Conservation (phyloP, 2,797 vertebrate genomes). For the Borostomias antarcticus region DNA sequence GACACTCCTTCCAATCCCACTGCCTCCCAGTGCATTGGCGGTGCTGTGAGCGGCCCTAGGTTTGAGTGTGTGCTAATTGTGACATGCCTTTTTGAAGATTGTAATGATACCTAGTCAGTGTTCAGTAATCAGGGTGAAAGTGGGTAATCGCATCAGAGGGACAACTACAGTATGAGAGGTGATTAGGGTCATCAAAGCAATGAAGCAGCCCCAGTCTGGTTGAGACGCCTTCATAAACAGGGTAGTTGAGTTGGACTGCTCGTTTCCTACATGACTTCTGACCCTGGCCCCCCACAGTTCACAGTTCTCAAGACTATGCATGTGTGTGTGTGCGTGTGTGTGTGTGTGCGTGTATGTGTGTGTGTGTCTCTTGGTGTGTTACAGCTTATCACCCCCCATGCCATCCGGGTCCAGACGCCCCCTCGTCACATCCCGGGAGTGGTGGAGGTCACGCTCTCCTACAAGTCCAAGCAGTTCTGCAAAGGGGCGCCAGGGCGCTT, state of each 20-base stretch:
- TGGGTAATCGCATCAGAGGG: no score
- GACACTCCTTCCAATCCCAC: neutral
- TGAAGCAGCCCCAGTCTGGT: no score
- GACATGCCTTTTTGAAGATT: no score
- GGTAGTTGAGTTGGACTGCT: no score
- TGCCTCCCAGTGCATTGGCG: neutral
- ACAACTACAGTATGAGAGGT: neutral
- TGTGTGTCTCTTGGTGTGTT: constrained; percentile 15
- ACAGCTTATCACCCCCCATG: constrained; percentile 94
- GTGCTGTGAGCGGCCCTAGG: neutral
- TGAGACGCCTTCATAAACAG: no score
- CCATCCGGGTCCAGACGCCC: constrained; percentile 94
- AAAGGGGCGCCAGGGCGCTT: constrained; percentile 93
- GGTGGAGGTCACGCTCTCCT: constrained; percentile 94
- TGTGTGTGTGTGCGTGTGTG: constrained; percentile 14
- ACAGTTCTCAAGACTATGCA: no score
- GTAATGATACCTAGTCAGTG: no score
- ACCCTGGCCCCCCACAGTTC: neutral
- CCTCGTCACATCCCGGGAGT: constrained; percentile 94
- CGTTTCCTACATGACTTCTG: no score
- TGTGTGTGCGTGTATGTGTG: no score
- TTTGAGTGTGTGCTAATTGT: neutral
- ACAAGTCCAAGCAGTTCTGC: constrained; percentile 97
- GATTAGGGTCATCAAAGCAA: neutral
- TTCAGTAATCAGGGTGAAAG: no score